These are phyloP conservation scores for Rhingia campestris DNA, from an alignment of 2,888 invertebrate species.

Conservation along the genomic window DNA sequence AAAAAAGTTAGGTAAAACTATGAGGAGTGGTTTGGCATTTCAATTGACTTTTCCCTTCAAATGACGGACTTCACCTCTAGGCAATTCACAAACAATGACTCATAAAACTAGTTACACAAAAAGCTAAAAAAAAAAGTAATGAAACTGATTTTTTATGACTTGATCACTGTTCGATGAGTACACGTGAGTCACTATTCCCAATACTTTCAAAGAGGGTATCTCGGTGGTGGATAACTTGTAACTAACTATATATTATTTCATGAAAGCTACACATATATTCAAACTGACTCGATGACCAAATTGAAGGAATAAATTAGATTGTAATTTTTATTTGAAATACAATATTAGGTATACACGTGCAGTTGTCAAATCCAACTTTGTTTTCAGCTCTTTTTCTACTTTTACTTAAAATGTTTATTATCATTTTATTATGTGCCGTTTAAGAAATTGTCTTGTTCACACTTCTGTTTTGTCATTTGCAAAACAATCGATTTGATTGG, in stretches of 20 bases:
- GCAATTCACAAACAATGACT: constrained; percentile 46
- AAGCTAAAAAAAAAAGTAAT: background rate
- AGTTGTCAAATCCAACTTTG: background rate
- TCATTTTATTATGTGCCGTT: background rate
- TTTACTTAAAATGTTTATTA: background rate
- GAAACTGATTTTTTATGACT: constrained; percentile 7
- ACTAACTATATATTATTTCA: background rate
- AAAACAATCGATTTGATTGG: background rate
- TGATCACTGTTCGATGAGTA: constrained; percentile 2
- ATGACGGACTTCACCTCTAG: constrained; percentile 20
- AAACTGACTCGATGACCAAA: background rate
- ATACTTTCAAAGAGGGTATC: background rate
- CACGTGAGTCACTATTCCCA: constrained; percentile 32
- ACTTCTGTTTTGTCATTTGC: background rate
- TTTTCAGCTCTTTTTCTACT: too few relatives aligned
- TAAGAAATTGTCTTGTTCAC: background rate
- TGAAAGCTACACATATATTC: constrained; percentile 6
- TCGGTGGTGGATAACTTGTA: too few relatives aligned
- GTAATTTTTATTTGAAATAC: background rate
- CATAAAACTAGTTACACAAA: constrained; percentile 31
- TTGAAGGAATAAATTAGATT: constrained; percentile 4
- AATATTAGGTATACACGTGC: background rate
- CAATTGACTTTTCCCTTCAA: constrained; percentile 30
- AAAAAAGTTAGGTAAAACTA: constrained; percentile 14
- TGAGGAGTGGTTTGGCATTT: constrained; percentile 32